Evolutionary conservation across 2,888 invertebrate species (phyloP).

Genomic region (Molorchus minor): DNA sequence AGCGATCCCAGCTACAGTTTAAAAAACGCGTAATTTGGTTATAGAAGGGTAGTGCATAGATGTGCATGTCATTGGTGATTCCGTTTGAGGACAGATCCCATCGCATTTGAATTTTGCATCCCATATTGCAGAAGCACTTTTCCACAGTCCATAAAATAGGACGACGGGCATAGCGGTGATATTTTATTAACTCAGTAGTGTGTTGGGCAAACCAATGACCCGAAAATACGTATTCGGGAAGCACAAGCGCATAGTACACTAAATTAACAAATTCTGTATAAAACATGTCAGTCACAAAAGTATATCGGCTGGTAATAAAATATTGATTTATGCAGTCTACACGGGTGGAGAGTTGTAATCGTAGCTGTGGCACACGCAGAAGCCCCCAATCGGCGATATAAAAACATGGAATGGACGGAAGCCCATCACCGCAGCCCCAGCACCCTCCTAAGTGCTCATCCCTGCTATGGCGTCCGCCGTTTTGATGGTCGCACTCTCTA

Average conservation of each 20-base stretch:
- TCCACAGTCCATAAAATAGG: conserved; percentile 58
- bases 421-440: conserved; percentile 45
- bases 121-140: conserved; percentile 57
- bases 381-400: conserved; percentile 42
- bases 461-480: conserved; percentile 50
- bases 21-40: background rate
- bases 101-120: conserved; percentile 56
- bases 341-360: conserved; percentile 52
- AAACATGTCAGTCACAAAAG: conserved; percentile 56
- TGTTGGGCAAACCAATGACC: conserved; percentile 58
- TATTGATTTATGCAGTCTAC: conserved; percentile 56
- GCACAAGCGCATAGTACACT: conserved; percentile 49
- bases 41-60: background rate
- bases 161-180: conserved; percentile 55
- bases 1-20: no score
- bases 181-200: conserved; percentile 59
- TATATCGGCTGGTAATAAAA: conserved; percentile 56
- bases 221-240: conserved; percentile 56
- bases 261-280: conserved; percentile 55
- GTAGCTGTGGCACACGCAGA: conserved; percentile 47
- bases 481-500: conserved; percentile 53
- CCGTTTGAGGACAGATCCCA: conserved; percentile 46
- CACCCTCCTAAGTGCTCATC: conserved; percentile 54
- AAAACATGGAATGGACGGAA: conserved; percentile 46
- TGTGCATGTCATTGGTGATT: conserved; percentile 50